A percentile compares a stretch with the other conserved stretches of the same genome.
Evolutionary conservation across 2,888 invertebrate genomes (phyloP).

Genomic region (Polymixis lichenea): DNA sequence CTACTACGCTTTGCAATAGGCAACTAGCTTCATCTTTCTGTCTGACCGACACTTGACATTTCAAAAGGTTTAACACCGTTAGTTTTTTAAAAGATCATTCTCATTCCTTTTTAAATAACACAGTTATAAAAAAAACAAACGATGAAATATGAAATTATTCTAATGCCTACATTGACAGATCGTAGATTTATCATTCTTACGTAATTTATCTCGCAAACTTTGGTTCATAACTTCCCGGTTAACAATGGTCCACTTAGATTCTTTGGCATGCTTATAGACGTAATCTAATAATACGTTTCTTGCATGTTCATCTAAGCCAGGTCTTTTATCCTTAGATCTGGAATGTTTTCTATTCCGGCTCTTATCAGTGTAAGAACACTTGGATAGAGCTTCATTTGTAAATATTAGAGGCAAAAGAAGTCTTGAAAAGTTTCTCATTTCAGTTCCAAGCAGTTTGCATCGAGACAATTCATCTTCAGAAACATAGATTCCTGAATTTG

Average conservation of each 20-base stretch:
- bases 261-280: not conserved
- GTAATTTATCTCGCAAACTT: slow-evolving; percentile 15
- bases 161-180: not conserved
- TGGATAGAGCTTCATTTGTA: not conserved
- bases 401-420: not conserved
- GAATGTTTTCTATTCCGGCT: not conserved
- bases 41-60: no score
- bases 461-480: not conserved
- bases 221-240: not conserved
- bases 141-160: not conserved
- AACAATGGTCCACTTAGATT: not conserved
- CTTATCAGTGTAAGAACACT: not conserved
- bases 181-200: not conserved
- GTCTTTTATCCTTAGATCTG: not conserved
- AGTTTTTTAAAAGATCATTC: no score
- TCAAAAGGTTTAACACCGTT: no score
- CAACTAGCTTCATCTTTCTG: no score
- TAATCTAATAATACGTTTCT: not conserved
- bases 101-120: no score
- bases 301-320: slow-evolving; percentile 1
- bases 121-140: not conserved
- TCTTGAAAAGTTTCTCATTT: not conserved
- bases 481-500: slow-evolving; percentile 1
- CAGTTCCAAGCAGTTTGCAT: not conserved
- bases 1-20: no score